Evolutionary conservation across 2,113 vertebrate species (phyloP).

Genomic region (Hippocampus mohnikei): DNA sequence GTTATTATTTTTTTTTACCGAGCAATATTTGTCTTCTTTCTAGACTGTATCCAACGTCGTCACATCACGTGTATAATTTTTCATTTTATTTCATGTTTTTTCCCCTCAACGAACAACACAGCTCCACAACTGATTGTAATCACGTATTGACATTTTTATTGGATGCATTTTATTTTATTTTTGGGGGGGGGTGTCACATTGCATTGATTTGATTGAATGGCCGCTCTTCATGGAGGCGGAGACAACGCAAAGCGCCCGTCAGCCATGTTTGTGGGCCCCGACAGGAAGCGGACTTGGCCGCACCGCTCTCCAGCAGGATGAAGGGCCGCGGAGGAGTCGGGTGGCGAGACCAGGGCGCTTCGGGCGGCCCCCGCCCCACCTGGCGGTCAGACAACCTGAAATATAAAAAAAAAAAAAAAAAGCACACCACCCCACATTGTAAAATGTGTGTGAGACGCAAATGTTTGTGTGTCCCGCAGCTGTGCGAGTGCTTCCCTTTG

Average conservation of each 20-base stretch:
- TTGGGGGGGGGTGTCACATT: too few relatives aligned
- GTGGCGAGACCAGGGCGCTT: slow-evolving; percentile 41
- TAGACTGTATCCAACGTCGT: too few relatives aligned
- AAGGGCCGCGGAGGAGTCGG: slow-evolving; percentile 61
- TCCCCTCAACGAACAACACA: too few relatives aligned
- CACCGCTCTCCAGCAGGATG: slow-evolving; percentile 57
- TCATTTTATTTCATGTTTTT: too few relatives aligned
- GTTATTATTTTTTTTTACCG: too few relatives aligned
- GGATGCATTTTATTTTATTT: too few relatives aligned
- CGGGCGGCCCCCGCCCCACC: slow-evolving; percentile 58
- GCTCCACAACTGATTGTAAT: too few relatives aligned
- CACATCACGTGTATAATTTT: too few relatives aligned
- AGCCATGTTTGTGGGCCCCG: neutral
- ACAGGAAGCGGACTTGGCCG: slow-evolving; percentile 57
- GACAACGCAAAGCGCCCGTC: too few relatives aligned
- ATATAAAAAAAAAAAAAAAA: neutral
- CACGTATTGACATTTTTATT: too few relatives aligned
- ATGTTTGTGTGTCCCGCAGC: slow-evolving; percentile 54
- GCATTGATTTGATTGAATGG: neutral
- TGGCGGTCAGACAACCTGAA: slow-evolving; percentile 58
- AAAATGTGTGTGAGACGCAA: slow-evolving; percentile 12
- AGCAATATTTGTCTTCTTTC: too few relatives aligned
- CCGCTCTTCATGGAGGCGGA: neutral
- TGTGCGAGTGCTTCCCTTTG: slow-evolving; percentile 70
- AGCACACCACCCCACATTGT: neutral